These are phyloP conservation scores for Leptinotarsa rubiginosa DNA, from an alignment of 2,888 invertebrate genomes.

Conservation along the genomic window DNA sequence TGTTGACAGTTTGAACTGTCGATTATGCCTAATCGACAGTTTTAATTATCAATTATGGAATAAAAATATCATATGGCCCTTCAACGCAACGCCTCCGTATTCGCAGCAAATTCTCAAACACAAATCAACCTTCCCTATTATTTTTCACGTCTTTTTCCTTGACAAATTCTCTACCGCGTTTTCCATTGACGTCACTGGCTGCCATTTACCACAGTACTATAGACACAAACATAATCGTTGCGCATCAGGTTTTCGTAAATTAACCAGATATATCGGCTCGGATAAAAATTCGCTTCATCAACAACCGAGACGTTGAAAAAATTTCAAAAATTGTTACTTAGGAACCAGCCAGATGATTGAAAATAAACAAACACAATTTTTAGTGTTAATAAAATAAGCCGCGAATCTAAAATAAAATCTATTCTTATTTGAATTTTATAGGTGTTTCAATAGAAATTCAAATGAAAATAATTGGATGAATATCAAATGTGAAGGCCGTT, in stretches of 20 bases:
- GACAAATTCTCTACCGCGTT: not conserved
- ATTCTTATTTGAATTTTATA: conserved; percentile 35
- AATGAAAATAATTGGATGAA: conserved; percentile 47
- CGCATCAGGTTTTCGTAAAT: conserved; percentile 13
- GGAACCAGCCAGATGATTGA: conserved; percentile 13
- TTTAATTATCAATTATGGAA: too few species aligned
- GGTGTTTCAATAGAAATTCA: conserved; percentile 36
- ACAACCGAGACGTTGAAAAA: conserved; percentile 13
- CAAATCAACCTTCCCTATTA: not conserved
- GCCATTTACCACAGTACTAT: not conserved
- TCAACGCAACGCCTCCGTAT: too few species aligned
- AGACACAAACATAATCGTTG: conserved; percentile 7
- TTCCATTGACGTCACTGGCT: conserved; percentile 4
- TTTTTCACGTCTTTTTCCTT: not conserved
- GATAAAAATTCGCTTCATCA: conserved; percentile 4
- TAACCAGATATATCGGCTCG: not conserved
- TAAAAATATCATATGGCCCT: too few species aligned
- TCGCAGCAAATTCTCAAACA: too few species aligned
- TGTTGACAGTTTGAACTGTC: too few species aligned
- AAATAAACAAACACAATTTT: conserved; percentile 20
- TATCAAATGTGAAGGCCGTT: conserved; percentile 46
- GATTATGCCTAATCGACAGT: too few species aligned
- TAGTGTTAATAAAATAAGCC: conserved; percentile 26
- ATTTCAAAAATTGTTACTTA: conserved; percentile 10
- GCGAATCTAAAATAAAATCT: conserved; percentile 32